phyloP scores from a whole-genome alignment of 1,140 invertebrate species.

The Odontomachus brunneus region DNA sequence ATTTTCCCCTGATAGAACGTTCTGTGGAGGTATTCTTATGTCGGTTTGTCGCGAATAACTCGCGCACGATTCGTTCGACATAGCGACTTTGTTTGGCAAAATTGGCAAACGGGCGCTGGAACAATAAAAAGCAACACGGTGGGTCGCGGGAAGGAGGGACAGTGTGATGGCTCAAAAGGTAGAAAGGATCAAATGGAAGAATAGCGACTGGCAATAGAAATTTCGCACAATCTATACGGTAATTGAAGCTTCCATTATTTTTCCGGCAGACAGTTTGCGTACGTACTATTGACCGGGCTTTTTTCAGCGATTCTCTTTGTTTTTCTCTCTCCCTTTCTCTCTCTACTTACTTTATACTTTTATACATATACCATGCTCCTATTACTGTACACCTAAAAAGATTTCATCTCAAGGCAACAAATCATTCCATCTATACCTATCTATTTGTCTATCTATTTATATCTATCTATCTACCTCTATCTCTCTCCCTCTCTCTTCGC shows the following conservation, averaged over 20 bases:
- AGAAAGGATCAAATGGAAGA: slow-evolving; percentile 36
- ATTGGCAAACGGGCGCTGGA: slow-evolving; percentile 28
- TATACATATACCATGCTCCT: too few relatives aligned
- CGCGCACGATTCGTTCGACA: not conserved
- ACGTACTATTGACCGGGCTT: slow-evolving; percentile 8
- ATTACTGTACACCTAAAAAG: too few relatives aligned
- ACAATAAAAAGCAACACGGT: not conserved
- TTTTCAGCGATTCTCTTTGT: slow-evolving; percentile 38
- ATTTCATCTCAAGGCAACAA: too few relatives aligned
- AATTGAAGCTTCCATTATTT: slow-evolving; percentile 70
- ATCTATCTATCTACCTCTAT: too few relatives aligned
- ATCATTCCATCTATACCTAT: too few relatives aligned
- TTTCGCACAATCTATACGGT: slow-evolving; percentile 59
- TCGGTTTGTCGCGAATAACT: slow-evolving; percentile 14
- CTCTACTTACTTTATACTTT: too few relatives aligned
- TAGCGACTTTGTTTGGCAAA: slow-evolving; percentile 40
- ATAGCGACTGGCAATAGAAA: slow-evolving; percentile 53
- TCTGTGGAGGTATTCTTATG: too few relatives aligned
- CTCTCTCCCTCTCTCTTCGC: too few relatives aligned
- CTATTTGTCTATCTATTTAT: too few relatives aligned
- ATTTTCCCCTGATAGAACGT: too few relatives aligned
- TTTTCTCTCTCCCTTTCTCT: not conserved
- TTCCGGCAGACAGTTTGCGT: slow-evolving; percentile 11
- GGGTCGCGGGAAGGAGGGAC: not conserved
- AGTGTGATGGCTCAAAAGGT: slow-evolving; percentile 1